Evolutionary conservation across 1,140 invertebrate genomes (phyloP).

Genomic region (Dolichoris vasculosae): DNA sequence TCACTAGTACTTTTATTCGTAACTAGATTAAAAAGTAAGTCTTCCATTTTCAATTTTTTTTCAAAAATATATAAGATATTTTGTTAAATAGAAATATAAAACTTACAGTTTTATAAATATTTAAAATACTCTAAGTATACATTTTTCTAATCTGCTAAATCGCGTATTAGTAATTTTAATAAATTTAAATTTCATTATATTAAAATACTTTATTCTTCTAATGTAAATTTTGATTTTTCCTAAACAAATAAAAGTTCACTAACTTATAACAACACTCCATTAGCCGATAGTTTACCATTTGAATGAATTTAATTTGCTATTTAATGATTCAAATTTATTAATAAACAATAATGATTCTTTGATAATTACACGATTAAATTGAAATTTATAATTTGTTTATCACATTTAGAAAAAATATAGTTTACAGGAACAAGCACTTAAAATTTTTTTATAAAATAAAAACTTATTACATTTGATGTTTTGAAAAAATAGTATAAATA

Average conservation of each 20-base stretch:
- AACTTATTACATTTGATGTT: not conserved
- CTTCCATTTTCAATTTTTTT: too few species aligned
- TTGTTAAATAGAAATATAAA: too few species aligned
- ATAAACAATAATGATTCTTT: not conserved
- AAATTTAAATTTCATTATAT: not conserved
- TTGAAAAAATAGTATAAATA: constrained; percentile 7
- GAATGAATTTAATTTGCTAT: constrained; percentile 17
- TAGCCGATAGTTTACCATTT: constrained; percentile 7
- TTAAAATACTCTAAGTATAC: too few species aligned
- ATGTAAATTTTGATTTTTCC: not conserved
- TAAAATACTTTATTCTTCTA: not conserved
- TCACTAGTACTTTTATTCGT: too few species aligned
- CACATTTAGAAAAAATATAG: not conserved
- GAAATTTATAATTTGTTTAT: constrained; percentile 2
- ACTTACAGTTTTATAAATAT: too few species aligned
- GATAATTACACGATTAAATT: not conserved
- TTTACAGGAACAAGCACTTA: not conserved
- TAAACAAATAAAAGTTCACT: not conserved
- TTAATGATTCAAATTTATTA: not conserved
- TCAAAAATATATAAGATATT: too few species aligned
- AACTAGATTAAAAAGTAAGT: too few species aligned
- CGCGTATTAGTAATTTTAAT: not conserved
- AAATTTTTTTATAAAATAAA: not conserved
- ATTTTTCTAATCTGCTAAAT: too few species aligned
- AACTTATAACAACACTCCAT: constrained; percentile 15